Percentiles rank a stretch among this genome's conserved stretches.
Evolutionary conservation across 2,113 vertebrate genomes (phyloP).

Genomic region (Indicator indicator): DNA sequence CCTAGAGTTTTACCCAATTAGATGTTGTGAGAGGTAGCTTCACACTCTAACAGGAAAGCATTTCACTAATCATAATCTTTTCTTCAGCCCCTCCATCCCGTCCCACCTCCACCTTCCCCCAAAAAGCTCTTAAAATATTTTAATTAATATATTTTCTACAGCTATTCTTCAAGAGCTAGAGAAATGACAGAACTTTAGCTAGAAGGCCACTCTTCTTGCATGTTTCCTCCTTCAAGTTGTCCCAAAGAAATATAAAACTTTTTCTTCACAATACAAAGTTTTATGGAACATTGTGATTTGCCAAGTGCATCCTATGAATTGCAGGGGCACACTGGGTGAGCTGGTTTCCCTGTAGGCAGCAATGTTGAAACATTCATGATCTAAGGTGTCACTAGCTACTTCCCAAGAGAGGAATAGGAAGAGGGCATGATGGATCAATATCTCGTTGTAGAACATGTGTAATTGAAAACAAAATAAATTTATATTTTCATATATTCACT

Average conservation of each 20-base stretch:
- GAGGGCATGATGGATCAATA: neutral
- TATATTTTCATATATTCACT: neutral
- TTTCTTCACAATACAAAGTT: neutral
- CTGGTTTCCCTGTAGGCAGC: neutral
- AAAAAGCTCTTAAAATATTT: neutral
- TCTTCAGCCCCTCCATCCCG: neutral
- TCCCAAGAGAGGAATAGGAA: neutral
- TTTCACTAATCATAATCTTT: neutral
- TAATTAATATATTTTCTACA: neutral
- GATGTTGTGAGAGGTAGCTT: neutral
- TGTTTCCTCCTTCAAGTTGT: neutral
- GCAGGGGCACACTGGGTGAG: neutral
- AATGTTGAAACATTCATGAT: rapidly evolving
- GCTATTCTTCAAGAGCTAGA: neutral
- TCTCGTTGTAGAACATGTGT: neutral
- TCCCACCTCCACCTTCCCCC: no score
- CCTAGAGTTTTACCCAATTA: neutral
- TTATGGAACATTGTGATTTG: neutral
- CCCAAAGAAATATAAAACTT: neutral
- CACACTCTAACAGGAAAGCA: neutral
- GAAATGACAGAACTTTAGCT: neutral
- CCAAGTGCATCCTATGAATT: neutral
- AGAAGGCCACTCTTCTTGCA: neutral
- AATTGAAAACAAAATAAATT: neutral
- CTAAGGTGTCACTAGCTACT: neutral